Percentiles rank a stretch among this genome's conserved stretches.
Conservation (phyloP, 2,888 invertebrate genomes). For the Cheilosia urbana region DNA sequence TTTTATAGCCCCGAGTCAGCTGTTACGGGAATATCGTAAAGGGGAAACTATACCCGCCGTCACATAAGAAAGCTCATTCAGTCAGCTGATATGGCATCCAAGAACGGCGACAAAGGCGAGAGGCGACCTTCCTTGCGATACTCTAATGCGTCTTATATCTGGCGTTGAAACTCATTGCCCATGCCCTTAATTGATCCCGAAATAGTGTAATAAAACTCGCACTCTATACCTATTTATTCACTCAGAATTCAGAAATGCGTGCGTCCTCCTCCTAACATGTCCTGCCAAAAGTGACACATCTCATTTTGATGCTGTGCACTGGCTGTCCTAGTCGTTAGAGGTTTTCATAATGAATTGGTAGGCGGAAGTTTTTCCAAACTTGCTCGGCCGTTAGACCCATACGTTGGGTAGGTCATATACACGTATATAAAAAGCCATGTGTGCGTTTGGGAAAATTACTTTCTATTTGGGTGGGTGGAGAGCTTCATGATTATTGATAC, state of each 20-base stretch:
- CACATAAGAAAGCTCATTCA: constrained; percentile 4
- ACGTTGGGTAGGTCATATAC: no score
- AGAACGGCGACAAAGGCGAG: neutral
- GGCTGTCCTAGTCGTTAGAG: constrained; percentile 31
- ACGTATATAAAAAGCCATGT: neutral
- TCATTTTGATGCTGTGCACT: constrained; percentile 9
- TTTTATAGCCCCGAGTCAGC: constrained; percentile 50
- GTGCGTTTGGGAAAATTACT: constrained; percentile 17
- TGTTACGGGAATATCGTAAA: constrained; percentile 70
- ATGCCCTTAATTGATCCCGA: constrained; percentile 59
- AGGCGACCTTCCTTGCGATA: neutral
- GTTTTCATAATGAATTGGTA: constrained; percentile 23
- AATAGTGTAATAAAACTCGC: constrained; percentile 49
- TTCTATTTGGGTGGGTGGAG: constrained; percentile 27
- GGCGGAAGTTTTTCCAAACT: constrained; percentile 25
- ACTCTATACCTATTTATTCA: neutral
- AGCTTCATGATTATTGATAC: constrained; percentile 69
- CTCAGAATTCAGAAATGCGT: neutral
- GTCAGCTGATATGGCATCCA: constrained; percentile 45
- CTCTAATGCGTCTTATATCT: neutral
- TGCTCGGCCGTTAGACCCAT: neutral
- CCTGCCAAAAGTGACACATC: constrained; percentile 49
- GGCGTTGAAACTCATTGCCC: constrained; percentile 29
- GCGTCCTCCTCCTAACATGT: neutral
- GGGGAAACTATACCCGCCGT: neutral